A percentile compares a stretch with the other conserved stretches of the same genome.
phyloP scores from a whole-genome alignment of 2,888 invertebrate genomes.

The Spisula subtruncata region DNA sequence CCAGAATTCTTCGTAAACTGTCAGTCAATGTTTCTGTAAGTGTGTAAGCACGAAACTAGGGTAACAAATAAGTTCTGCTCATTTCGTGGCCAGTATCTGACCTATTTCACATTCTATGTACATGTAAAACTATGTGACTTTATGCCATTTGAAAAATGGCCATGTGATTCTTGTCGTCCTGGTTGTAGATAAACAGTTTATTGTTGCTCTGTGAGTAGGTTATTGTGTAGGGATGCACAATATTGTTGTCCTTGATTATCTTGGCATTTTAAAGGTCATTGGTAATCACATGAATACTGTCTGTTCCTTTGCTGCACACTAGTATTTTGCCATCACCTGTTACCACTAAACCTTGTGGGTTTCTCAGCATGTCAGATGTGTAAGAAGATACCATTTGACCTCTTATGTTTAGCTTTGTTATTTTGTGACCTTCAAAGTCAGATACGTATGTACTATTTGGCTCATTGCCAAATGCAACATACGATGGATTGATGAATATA shows the following conservation, averaged over 20 bases:
- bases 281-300: background rate
- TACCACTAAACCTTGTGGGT: background rate
- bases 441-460: background rate
- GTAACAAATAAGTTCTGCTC: too few relatives aligned
- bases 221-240: background rate
- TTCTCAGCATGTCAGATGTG: background rate
- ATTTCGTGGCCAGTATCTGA: too few relatives aligned
- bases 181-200: background rate
- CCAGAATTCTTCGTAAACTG: too few relatives aligned
- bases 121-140: too few relatives aligned
- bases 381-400: conserved; percentile 2
- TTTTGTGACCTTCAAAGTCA: conserved; percentile 1
- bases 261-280: background rate
- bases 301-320: conserved; percentile 10
- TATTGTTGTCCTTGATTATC: background rate
- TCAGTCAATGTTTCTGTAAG: too few relatives aligned
- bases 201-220: background rate
- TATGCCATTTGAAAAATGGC: background rate
- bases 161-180: background rate
- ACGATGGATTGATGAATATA: background rate
- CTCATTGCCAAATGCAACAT: background rate
- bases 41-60: too few relatives aligned
- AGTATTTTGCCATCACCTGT: background rate
- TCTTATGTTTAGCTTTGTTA: background rate
- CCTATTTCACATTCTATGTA: too few relatives aligned